Evolutionary conservation across 2,888 invertebrate genomes (phyloP).

Genomic region (Siphonodentalium dalli): DNA sequence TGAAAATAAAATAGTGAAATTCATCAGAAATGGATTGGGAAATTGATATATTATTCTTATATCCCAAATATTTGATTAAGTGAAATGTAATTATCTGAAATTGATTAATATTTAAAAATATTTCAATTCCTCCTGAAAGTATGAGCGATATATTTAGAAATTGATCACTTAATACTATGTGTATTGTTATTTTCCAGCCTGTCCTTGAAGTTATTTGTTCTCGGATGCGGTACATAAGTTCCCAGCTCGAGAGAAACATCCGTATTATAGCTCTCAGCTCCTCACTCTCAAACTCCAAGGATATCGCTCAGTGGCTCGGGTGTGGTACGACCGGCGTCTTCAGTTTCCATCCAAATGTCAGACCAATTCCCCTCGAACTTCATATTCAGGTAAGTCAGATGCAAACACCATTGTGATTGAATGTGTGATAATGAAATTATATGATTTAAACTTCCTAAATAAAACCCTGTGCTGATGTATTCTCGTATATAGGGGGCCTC

Average conservation of each 20-base stretch:
- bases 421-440: too few species aligned
- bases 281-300: conserved; percentile 92
- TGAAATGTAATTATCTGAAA: not conserved
- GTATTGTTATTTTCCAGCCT: conserved; percentile 68
- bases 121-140: too few species aligned
- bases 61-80: too few species aligned
- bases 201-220: conserved; percentile 90
- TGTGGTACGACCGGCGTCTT: conserved; percentile 92
- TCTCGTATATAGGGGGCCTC: too few species aligned
- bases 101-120: not conserved
- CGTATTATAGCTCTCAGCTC: conserved; percentile 93
- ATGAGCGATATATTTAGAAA: too few species aligned
- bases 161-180: not conserved
- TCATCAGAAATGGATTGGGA: too few species aligned
- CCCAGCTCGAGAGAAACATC: conserved; percentile 80
- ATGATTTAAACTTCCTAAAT: too few species aligned
- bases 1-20: too few species aligned
- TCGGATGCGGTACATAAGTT: conserved; percentile 92
- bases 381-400: conserved; percentile 76
- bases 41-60: too few species aligned
- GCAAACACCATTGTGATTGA: too few species aligned
- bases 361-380: conserved; percentile 92
- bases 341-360: conserved; percentile 98
- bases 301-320: conserved; percentile 95
- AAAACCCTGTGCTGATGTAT: too few species aligned